These are phyloP conservation scores for Coregonus suidteri DNA, from an alignment of 2,797 vertebrate genomes.

Conservation along the genomic window DNA sequence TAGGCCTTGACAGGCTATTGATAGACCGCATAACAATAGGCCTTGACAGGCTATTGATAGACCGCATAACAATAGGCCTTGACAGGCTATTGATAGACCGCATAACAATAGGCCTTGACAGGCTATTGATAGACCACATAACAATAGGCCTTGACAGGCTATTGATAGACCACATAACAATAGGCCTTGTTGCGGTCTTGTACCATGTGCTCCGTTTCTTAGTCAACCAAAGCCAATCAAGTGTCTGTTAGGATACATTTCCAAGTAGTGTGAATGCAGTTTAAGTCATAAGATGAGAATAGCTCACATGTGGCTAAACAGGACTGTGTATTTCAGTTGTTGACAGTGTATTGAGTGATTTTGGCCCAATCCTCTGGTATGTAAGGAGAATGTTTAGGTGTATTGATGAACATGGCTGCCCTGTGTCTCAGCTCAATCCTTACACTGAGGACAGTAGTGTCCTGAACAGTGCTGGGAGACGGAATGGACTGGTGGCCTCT, in stretches of 20 bases:
- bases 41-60: too few relatives aligned
- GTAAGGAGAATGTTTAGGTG: constrained; percentile 12
- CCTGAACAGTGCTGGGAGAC: constrained; percentile 52
- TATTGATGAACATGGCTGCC: constrained; percentile 18
- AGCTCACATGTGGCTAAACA: neutral
- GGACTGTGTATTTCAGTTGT: neutral
- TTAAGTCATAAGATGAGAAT: neutral
- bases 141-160: too few relatives aligned
- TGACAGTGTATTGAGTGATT: neutral
- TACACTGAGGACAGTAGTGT: constrained; percentile 70
- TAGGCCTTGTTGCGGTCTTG: too few relatives aligned
- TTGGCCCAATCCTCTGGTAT: neutral
- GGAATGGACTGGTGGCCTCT: constrained; percentile 79
- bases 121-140: too few relatives aligned
- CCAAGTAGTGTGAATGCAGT: neutral
- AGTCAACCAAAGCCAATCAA: neutral
- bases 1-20: too few relatives aligned
- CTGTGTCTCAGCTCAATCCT: constrained; percentile 79
- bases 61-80: too few relatives aligned
- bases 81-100: too few relatives aligned
- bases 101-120: too few relatives aligned
- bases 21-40: too few relatives aligned
- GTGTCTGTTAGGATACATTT: neutral
- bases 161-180: too few relatives aligned
- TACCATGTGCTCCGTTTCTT: too few relatives aligned